Percentiles rank a stretch among this genome's conserved stretches.
phyloP scores from a whole-genome alignment of 2,797 vertebrate genomes.

The Pangasius djambal region DNA sequence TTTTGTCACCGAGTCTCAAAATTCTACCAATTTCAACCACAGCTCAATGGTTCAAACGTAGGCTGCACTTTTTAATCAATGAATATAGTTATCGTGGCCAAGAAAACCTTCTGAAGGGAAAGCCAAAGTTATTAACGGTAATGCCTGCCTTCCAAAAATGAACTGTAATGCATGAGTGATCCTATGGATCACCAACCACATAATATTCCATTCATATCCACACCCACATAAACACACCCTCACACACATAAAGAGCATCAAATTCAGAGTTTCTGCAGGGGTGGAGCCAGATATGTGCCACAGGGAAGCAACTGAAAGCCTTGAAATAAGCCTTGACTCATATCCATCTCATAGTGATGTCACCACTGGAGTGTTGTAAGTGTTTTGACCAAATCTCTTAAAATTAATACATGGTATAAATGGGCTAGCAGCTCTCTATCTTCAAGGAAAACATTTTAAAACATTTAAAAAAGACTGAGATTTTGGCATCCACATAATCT shows the following conservation, averaged over 20 bases:
- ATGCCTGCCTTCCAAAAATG: neutral
- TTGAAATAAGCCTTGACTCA: neutral
- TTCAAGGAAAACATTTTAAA: neutral
- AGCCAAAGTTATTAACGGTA: constrained; percentile 1
- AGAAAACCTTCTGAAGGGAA: constrained; percentile 17
- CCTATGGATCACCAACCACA: neutral
- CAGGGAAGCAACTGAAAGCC: neutral
- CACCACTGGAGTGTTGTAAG: neutral
- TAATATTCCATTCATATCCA: constrained; percentile 3
- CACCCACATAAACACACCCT: neutral
- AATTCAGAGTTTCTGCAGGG: neutral
- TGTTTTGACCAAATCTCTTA: neutral
- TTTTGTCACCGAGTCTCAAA: neutral
- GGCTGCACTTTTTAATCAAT: constrained; percentile 33
- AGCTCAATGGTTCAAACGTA: neutral
- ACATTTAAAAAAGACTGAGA: neutral
- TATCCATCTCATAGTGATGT: neutral
- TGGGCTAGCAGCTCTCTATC: neutral
- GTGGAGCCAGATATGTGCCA: neutral
- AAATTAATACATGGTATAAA: neutral
- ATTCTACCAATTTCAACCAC: constrained; percentile 6
- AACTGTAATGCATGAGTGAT: neutral
- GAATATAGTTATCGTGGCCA: constrained; percentile 24
- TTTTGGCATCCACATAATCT: neutral
- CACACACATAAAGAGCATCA: neutral